A percentile compares a stretch with the other conserved stretches of the same genome.
Evolutionary conservation across 1,140 invertebrate species (phyloP).

Genomic region (Tetraneura akinire): DNA sequence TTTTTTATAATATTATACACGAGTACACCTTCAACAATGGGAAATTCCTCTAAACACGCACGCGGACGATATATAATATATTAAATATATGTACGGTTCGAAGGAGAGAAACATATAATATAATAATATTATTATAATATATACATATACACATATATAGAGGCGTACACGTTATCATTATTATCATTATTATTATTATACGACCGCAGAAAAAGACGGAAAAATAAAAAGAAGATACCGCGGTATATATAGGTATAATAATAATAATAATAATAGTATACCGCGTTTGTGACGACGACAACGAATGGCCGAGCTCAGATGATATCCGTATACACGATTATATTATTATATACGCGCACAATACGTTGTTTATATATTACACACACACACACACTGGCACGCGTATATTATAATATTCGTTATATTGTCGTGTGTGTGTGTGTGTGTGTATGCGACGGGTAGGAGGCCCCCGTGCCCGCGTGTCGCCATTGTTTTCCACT

Average conservation of each 20-base stretch:
- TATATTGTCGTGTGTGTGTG: not conserved
- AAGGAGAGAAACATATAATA: no score
- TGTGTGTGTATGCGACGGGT: not conserved
- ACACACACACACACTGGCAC: not conserved
- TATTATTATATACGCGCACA: not conserved
- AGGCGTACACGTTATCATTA: not conserved
- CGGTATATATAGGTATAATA: not conserved
- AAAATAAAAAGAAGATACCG: conserved; percentile 1
- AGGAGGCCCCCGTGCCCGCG: not conserved
- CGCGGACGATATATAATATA: no score
- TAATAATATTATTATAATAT: no score
- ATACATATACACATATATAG: not conserved
- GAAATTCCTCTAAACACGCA: conserved; percentile 5
- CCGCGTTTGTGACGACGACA: conserved; percentile 9
- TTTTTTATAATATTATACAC: not conserved
- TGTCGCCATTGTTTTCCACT: conserved; percentile 32
- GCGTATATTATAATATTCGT: conserved; percentile 21
- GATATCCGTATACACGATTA: conserved; percentile 27
- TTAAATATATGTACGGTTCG: no score
- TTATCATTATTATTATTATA: no score
- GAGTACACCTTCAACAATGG: not conserved
- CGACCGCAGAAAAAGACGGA: conserved; percentile 15
- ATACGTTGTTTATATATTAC: not conserved
- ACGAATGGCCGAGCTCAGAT: conserved; percentile 28
- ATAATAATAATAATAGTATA: no score